Conservation (phyloP, 2,888 invertebrate genomes). For the Xylocampa areola region DNA sequence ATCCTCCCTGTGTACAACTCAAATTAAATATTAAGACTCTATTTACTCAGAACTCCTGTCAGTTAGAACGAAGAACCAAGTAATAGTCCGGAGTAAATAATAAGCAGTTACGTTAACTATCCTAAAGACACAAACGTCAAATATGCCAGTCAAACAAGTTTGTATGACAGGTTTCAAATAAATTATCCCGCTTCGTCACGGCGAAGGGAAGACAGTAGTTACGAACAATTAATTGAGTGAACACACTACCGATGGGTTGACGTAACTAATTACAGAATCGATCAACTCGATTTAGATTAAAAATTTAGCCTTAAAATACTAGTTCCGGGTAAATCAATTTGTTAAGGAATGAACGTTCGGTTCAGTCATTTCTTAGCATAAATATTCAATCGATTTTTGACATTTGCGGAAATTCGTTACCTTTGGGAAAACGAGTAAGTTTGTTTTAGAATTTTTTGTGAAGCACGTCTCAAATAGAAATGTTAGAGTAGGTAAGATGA, state of each 20-base stretch:
- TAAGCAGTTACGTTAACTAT: constrained; percentile 25
- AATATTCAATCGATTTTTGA: constrained; percentile 21
- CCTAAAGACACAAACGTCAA: constrained; percentile 53
- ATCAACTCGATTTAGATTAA: constrained; percentile 32
- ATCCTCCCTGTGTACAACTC: neutral
- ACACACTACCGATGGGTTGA: constrained; percentile 37
- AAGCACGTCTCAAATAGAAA: too few relatives aligned
- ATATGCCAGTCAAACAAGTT: constrained; percentile 40
- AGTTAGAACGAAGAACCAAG: constrained; percentile 15
- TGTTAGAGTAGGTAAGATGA: too few relatives aligned
- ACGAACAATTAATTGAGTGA: constrained; percentile 48
- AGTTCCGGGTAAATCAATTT: constrained; percentile 41
- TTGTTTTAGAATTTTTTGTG: too few relatives aligned
- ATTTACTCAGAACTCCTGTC: constrained; percentile 5
- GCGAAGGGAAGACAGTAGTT: constrained; percentile 46
- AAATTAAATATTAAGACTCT: constrained; percentile 25
- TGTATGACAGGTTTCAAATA: constrained; percentile 51
- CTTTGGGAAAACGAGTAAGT: too few relatives aligned
- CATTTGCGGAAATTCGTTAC: neutral
- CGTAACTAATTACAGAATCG: constrained; percentile 34
- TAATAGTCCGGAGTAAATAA: constrained; percentile 24
- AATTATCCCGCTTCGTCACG: constrained; percentile 47
- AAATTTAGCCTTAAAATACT: constrained; percentile 32
- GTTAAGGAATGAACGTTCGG: constrained; percentile 13
- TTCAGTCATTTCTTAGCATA: constrained; percentile 3